Conservation (phyloP, 2,113 vertebrate species). For the Boulengerochromis microlepis region DNA sequence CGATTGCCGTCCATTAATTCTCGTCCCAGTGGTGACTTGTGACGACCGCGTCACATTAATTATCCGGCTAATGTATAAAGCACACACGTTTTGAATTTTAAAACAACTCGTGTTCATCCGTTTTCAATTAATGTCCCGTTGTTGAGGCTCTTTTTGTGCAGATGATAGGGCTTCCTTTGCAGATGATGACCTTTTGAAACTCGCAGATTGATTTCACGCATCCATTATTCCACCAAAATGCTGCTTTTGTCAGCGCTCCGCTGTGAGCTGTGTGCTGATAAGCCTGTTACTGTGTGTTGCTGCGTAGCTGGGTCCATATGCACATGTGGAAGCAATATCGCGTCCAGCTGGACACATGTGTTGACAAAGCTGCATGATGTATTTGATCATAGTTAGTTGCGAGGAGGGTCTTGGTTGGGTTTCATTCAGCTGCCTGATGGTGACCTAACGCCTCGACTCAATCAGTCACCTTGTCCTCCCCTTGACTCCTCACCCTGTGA, state of each 20-base stretch:
- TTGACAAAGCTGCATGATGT: conserved; percentile 62
- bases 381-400: conserved; percentile 62
- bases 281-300: conserved; percentile 39
- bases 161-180: conserved; percentile 44
- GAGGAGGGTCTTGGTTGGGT: conserved; percentile 43
- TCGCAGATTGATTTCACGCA: conserved; percentile 63
- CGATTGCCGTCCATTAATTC: conserved; percentile 58
- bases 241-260: conserved; percentile 42
- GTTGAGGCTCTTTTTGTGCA: conserved; percentile 32
- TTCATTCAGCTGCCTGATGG: conserved; percentile 59
- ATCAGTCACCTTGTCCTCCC: conserved; percentile 75
- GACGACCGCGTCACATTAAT: conserved; percentile 53
- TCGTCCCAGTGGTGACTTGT: conserved; percentile 29
- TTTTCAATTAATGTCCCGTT: conserved; percentile 56
- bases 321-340: conserved; percentile 67
- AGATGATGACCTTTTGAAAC: conserved; percentile 61
- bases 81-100: conserved; percentile 48
- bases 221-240: conserved; percentile 50
- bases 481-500: conserved; percentile 70
- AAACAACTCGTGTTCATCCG: conserved; percentile 49
- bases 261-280: conserved; percentile 52
- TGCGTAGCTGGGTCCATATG: neutral
- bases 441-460: conserved; percentile 69
- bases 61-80: conserved; percentile 50
- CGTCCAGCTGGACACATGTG: conserved; percentile 59